phyloP scores from a whole-genome alignment of 2,113 vertebrate genomes.

The Anhinga anhinga region DNA sequence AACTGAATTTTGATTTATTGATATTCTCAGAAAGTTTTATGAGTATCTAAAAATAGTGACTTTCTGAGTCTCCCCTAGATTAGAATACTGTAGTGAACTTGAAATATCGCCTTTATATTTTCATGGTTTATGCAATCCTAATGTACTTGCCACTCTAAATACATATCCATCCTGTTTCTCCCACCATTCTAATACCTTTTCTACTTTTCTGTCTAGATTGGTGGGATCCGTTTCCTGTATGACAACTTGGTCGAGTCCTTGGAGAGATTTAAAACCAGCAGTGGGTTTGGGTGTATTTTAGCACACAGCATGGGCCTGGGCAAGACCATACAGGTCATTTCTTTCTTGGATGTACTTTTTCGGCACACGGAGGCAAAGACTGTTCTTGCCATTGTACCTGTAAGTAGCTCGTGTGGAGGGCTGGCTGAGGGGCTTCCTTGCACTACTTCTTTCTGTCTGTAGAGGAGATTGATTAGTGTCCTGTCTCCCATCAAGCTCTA shows the following conservation, averaged over 20 bases:
- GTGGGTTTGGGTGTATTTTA: constrained; percentile 97
- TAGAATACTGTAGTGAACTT: background rate
- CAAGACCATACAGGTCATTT: constrained; percentile 97
- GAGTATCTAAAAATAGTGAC: background rate
- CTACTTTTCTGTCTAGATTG: constrained; percentile 79
- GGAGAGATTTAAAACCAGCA: constrained; percentile 94
- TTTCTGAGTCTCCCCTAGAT: background rate
- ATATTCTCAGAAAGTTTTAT: background rate
- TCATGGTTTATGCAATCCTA: background rate
- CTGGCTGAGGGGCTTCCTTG: background rate
- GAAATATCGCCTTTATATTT: background rate
- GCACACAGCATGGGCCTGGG: constrained; percentile 98
- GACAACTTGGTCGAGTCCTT: constrained; percentile 97
- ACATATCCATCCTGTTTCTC: background rate
- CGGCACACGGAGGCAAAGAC: constrained; percentile 93
- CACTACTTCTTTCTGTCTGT: background rate
- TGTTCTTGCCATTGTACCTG: constrained; percentile 95
- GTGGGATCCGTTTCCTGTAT: constrained; percentile 96
- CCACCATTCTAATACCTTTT: background rate
- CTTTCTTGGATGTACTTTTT: constrained; percentile 94
- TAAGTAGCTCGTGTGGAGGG: constrained; percentile 70
- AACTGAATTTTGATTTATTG: background rate
- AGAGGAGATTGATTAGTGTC: background rate
- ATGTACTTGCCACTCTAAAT: background rate
- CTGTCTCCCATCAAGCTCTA: background rate